Base-by-base conservation (phyloP, 92 coral and sea anemone species). In the Pocillopora meandrina region DNA sequence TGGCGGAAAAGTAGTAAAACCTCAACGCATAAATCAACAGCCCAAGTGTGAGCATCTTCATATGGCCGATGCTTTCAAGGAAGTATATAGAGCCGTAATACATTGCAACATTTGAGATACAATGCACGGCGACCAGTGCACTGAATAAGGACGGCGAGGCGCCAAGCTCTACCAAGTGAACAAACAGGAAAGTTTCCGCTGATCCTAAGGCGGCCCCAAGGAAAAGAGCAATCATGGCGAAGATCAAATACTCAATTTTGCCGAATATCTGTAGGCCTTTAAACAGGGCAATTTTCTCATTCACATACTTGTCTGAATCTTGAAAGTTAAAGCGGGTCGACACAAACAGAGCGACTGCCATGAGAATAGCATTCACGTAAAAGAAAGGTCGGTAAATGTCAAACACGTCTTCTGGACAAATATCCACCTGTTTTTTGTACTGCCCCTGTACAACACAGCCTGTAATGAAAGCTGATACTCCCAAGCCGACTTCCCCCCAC, bases 401-500 rank as follows among this genome's bases (percentile, higher is more conserved):
- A 76, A 76, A 95, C 61, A 94, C 93, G 63, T 89, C 86, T 57
- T 92, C 93, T 15, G 98, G 98, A 84, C 98, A 96, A 19, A 96
- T 89, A 49, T 96, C 98, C 14, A 88, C 87, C 66, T 85, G 91
- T 26, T 89, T 88, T 23, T 90, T 75, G 65, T 94, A 91, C 77
- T 93, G 94, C 49, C 90, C 89, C 72, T 93, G 90, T 58, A 96
- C 94, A 16, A 96, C 85, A 42, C 90, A 85, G 35, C 98, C 98
- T n/a, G 98, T 90, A 35, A 94, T 89, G 76, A 96, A 92, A 12
- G 98, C 97, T 81, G 90, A 87, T 0, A 94, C 56, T 2, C 98
- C 98, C 95, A 93, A 96, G 5, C 98, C 98, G 11, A 96, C 85
- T 56, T 92, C 92, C 6, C 96, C 96, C 98, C 98, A 96, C 42